Evolutionary conservation across 2,797 vertebrate genomes (phyloP).

Genomic region (Poecilia picta): DNA sequence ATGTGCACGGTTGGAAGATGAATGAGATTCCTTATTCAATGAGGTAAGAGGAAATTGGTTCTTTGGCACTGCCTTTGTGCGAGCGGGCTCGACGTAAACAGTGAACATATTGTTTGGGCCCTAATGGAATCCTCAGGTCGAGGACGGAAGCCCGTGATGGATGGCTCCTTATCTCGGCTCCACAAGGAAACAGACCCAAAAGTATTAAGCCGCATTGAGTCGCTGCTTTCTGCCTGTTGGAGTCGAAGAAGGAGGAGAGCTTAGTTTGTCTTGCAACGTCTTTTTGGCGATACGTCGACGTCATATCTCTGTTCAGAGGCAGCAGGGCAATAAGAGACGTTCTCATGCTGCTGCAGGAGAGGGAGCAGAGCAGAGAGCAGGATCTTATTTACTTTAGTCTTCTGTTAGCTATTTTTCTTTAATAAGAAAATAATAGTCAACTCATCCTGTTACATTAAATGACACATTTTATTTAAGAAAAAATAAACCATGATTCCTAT

Average conservation of each 20-base stretch:
- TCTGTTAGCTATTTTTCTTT: conserved; percentile 23
- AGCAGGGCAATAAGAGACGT: conserved; percentile 64
- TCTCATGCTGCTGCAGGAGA: conserved; percentile 27
- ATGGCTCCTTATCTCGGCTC: conserved; percentile 69
- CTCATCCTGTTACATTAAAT: neutral
- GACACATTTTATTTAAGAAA: neutral
- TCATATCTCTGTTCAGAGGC: conserved; percentile 12
- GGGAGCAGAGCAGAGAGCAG: conserved; percentile 26
- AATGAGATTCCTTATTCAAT: conserved; percentile 76
- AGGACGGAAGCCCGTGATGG: conserved; percentile 60
- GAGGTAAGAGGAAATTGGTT: conserved; percentile 77
- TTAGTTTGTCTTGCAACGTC: conserved; percentile 45
- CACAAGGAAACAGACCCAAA: conserved; percentile 50
- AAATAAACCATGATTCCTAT: neutral
- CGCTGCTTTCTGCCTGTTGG: conserved; percentile 37
- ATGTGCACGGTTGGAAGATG: conserved; percentile 64
- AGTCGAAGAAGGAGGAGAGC: conserved; percentile 35
- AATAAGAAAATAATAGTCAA: conserved; percentile 15
- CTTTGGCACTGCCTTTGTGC: conserved; percentile 68
- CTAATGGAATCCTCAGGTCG: conserved; percentile 72
- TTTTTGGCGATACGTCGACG: conserved; percentile 42
- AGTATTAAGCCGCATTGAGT: conserved; percentile 70
- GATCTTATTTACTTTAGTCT: conserved; percentile 27
- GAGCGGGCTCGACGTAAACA: conserved; percentile 60
- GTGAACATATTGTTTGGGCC: conserved; percentile 62